A percentile compares a stretch with the other conserved stretches of the same genome.
These are phyloP conservation scores for Tenualosa ilisha DNA, from an alignment of 2,797 vertebrate genomes.

Conservation along the genomic window DNA sequence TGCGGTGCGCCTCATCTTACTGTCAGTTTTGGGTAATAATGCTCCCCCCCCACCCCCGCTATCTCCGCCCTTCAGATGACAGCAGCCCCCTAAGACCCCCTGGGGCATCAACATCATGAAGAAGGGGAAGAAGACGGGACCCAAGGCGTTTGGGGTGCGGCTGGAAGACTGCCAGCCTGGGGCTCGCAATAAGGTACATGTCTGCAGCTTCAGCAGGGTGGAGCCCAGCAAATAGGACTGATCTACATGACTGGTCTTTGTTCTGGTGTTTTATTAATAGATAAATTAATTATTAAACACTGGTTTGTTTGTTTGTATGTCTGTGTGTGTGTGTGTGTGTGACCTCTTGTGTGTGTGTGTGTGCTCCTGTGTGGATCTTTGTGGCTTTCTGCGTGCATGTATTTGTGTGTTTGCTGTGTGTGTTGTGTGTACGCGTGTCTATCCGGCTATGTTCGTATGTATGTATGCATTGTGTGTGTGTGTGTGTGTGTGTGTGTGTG, in stretches of 20 bases:
- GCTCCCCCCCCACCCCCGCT: neutral
- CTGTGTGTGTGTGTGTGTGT: neutral
- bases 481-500: neutral
- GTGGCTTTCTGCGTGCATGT: neutral
- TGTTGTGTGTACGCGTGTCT: neutral
- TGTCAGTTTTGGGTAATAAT: neutral
- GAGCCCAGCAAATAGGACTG: no score
- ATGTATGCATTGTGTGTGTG: neutral
- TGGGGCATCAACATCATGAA: constrained; percentile 97
- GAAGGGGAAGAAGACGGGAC: constrained; percentile 85
- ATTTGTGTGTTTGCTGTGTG: neutral
- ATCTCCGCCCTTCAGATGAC: constrained; percentile 72
- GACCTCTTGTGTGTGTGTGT: neutral
- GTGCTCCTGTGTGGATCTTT: neutral
- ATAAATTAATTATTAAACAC: no score
- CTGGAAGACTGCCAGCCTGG: constrained; percentile 93
- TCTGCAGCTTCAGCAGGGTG: neutral
- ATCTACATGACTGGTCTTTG: neutral
- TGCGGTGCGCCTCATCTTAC: neutral
- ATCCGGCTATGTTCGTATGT: neutral
- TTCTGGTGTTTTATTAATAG: neutral
- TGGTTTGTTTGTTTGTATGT: neutral
- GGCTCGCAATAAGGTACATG: constrained; percentile 82
- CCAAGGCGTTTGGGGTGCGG: constrained; percentile 87
- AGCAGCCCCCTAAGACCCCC: constrained; percentile 74